Evolutionary conservation across 1,140 invertebrate species (phyloP).

Genomic region (Ericerus pela): DNA sequence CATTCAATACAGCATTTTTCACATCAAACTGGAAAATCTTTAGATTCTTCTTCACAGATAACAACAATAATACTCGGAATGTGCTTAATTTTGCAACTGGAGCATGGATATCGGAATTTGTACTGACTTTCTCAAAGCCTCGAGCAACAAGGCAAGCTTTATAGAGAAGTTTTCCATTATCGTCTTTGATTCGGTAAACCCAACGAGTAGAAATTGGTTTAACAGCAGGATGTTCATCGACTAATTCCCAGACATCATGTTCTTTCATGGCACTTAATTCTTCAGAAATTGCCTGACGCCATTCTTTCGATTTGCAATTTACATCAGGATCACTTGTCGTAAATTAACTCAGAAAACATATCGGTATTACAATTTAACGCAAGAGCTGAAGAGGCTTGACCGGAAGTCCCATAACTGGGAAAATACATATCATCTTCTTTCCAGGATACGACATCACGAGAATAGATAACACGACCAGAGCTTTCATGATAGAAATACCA

Average conservation of each 20-base stretch:
- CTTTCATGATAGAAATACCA: no score
- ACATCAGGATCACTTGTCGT: no score
- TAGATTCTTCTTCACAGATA: neutral
- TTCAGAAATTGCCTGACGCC: conserved; percentile 17
- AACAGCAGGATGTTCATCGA: conserved; percentile 4
- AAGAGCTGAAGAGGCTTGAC: no score
- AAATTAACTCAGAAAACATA: no score
- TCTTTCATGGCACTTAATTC: conserved; percentile 19
- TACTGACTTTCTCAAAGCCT: conserved; percentile 17
- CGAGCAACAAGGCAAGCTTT: conserved; percentile 23
- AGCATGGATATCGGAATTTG: conserved; percentile 13
- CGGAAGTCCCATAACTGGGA: no score
- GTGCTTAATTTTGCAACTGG: conserved; percentile 18
- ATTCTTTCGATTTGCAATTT: conserved; percentile 17
- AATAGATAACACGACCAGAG: no score
- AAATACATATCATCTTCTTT: no score
- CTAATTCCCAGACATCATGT: conserved; percentile 13
- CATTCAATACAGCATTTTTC: conserved; percentile 4
- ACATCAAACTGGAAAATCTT: conserved; percentile 13
- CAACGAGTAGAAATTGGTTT: conserved; percentile 17
- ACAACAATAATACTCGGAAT: neutral
- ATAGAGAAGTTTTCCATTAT: conserved; percentile 13
- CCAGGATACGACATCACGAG: no score
- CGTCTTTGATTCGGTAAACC: conserved; percentile 19
- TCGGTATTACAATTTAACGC: no score